A percentile compares a stretch with the other conserved stretches of the same genome.
Evolutionary conservation across 2,797 vertebrate genomes (phyloP).

Genomic region (Euthynnus affinis): DNA sequence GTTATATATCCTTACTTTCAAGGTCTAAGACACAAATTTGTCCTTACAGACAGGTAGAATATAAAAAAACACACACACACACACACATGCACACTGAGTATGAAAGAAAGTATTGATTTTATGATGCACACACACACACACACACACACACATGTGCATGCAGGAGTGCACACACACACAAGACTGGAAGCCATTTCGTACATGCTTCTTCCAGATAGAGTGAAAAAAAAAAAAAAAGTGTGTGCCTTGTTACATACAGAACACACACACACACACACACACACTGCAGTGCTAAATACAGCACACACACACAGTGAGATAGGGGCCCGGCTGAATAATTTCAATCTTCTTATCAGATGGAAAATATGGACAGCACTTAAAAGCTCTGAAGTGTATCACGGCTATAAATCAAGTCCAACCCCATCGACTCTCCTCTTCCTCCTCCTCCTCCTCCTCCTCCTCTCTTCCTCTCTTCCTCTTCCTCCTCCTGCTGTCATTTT

Average conservation of each 20-base stretch:
- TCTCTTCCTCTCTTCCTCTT: not conserved
- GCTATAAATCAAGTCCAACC: conserved; percentile 76
- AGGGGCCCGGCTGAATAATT: conserved; percentile 69
- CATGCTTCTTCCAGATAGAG: not conserved
- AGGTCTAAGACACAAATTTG: no score
- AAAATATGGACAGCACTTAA: conserved; percentile 81
- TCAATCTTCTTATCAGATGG: conserved; percentile 78
- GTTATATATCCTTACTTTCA: no score
- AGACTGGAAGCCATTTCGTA: not conserved
- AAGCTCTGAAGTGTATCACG: conserved; percentile 77
- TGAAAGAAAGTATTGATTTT: conserved; percentile 3
- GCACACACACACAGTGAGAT: conserved; percentile 46
- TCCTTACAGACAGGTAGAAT: no score
- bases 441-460: not conserved
- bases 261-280: conserved; percentile 17
- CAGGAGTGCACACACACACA: conserved; percentile 5
- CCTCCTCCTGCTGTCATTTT: not conserved
- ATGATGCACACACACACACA: conserved; percentile 12
- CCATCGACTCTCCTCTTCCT: conserved; percentile 40
- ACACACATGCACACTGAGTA: not conserved
- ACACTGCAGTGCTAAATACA: conserved; percentile 3
- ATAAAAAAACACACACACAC: conserved; percentile 3
- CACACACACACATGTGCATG: not conserved
- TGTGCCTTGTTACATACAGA: conserved; percentile 1
- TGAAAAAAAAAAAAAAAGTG: not conserved